A percentile compares a stretch with the other conserved stretches of the same genome.
phyloP scores from a whole-genome alignment of 2,113 vertebrate genomes.

The Cephalopholis sonnerati region DNA sequence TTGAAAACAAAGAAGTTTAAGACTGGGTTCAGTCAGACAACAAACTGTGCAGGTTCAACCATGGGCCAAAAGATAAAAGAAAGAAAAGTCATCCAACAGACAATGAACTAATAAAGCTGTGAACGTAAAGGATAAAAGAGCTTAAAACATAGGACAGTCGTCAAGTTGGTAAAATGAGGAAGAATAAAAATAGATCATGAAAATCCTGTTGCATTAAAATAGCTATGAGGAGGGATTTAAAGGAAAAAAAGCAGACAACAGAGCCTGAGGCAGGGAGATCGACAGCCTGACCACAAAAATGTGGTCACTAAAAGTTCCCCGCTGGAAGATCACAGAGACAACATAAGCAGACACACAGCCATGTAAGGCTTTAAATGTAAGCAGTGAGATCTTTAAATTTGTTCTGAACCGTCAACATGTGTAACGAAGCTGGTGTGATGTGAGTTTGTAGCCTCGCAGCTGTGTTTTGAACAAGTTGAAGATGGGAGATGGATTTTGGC shows the following conservation, averaged over 20 bases:
- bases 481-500: background rate
- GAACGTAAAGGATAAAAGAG: background rate
- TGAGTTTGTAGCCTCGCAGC: background rate
- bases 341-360: background rate
- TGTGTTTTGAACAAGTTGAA: background rate
- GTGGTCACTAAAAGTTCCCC: background rate
- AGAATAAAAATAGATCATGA: constrained; percentile 8
- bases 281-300: background rate
- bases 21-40: background rate
- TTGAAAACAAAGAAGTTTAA: background rate
- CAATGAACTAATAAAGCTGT: background rate
- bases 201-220: constrained; percentile 5
- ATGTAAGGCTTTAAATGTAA: constrained; percentile 6
- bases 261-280: background rate
- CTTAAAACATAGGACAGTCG: constrained; percentile 1
- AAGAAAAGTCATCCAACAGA: constrained; percentile 2
- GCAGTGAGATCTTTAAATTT: background rate
- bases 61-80: background rate
- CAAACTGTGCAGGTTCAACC: constrained; percentile 1
- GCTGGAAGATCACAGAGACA: background rate
- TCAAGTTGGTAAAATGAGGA: constrained; percentile 16
- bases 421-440: background rate
- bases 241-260: background rate
- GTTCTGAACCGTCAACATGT: background rate
- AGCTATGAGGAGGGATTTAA: constrained; percentile 18